Percentiles rank a stretch among this genome's conserved stretches.
Evolutionary conservation across 2,797 vertebrate genomes (phyloP).

Genomic region (Luscinia megarhynchos): DNA sequence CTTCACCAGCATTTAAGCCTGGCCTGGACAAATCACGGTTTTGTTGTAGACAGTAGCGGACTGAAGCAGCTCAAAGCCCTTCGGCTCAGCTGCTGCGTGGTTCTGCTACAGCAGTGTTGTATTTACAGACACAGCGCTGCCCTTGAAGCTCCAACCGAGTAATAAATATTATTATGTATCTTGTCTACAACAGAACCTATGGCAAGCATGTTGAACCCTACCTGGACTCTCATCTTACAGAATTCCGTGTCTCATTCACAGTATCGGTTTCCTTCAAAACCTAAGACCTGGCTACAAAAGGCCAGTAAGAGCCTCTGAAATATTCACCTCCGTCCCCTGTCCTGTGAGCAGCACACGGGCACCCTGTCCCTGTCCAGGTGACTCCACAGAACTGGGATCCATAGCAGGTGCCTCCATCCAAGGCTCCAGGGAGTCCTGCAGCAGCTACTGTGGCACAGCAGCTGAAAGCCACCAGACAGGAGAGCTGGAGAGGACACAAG

Average conservation of each 20-base stretch:
- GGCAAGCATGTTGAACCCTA: not conserved
- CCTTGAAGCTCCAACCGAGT: not conserved
- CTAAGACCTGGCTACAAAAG: not conserved
- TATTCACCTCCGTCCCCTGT: fast-evolving
- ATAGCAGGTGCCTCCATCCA: fast-evolving
- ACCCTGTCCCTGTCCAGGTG: too few species aligned
- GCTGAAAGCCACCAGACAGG: not conserved
- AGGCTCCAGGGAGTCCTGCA: not conserved
- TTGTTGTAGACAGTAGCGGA: not conserved
- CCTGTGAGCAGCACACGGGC: not conserved
- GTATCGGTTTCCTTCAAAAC: not conserved
- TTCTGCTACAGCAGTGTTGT: not conserved
- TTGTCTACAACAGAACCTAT: not conserved
- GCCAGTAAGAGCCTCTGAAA: not conserved
- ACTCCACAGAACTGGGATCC: not conserved
- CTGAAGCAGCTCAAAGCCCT: not conserved
- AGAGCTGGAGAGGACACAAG: not conserved
- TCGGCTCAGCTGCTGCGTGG: not conserved
- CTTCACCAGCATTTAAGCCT: not conserved
- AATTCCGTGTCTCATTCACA: not conserved
- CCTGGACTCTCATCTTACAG: not conserved
- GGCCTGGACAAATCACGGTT: not conserved
- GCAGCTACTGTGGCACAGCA: not conserved
- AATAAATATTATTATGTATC: not conserved
- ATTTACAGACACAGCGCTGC: not conserved